phyloP scores from a whole-genome alignment of 2,797 vertebrate genomes.

The Intellagama lesueurii region DNA sequence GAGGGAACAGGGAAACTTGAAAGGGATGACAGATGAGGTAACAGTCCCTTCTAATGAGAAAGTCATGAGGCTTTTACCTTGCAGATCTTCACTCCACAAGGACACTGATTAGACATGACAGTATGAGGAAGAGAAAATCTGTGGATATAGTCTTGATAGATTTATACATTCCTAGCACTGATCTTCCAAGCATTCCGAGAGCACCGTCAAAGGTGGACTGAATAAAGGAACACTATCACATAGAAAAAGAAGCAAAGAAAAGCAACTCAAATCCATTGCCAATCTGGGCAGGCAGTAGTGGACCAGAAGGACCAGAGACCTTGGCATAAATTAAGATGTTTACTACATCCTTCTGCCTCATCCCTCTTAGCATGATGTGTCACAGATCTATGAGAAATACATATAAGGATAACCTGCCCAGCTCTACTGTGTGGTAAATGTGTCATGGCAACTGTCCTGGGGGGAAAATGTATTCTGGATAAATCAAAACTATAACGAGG shows the following conservation, averaged over 20 bases:
- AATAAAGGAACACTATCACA: not conserved
- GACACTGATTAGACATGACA: not conserved
- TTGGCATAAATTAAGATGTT: too few relatives aligned
- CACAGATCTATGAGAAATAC: not conserved
- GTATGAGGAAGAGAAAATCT: not conserved
- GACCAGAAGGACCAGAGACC: too few relatives aligned
- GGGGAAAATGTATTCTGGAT: not conserved
- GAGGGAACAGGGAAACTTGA: too few relatives aligned
- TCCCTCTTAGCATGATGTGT: too few relatives aligned
- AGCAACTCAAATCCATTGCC: too few relatives aligned
- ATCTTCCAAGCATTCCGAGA: not conserved
- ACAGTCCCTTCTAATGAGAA: too few relatives aligned
- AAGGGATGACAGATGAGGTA: too few relatives aligned
- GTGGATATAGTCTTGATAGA: not conserved
- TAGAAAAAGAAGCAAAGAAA: not conserved
- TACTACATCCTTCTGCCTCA: too few relatives aligned
- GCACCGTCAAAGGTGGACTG: not conserved
- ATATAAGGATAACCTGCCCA: not conserved
- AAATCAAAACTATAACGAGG: not conserved
- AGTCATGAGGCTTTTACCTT: too few relatives aligned
- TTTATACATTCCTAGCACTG: not conserved
- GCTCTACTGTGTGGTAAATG: not conserved
- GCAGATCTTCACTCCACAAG: too few relatives aligned
- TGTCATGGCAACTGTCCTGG: not conserved
- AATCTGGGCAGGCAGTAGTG: too few relatives aligned